Evolutionary conservation across 2,797 vertebrate genomes (phyloP).

Genomic region (Borostomias antarcticus): DNA sequence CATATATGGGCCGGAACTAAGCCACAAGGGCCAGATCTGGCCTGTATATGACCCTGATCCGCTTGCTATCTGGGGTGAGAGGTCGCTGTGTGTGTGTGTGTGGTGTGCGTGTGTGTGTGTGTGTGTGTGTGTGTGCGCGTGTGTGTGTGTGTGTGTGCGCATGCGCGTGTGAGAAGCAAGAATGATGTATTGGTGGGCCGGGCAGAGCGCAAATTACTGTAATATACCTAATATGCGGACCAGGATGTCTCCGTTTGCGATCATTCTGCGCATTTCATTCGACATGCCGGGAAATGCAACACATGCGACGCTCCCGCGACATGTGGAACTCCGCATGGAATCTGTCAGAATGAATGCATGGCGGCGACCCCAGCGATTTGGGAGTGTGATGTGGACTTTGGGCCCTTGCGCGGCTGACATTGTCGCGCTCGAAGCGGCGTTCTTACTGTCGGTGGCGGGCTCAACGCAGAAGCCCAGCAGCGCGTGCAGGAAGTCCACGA

Average conservation of each 20-base stretch:
- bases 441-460: constrained; percentile 97
- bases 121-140: not conserved
- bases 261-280: too few species aligned
- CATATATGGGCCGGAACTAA: too few species aligned
- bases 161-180: too few species aligned
- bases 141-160: not conserved
- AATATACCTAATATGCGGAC: not conserved
- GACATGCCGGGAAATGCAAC: too few species aligned
- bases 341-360: too few species aligned
- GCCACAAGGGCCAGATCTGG: too few species aligned
- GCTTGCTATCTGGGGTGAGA: too few species aligned
- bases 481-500: constrained; percentile 98
- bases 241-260: not conserved
- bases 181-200: too few species aligned
- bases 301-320: too few species aligned
- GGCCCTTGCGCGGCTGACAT: constrained; percentile 1
- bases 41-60: too few species aligned
- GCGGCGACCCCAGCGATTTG: constrained; percentile 8
- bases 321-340: too few species aligned
- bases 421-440: constrained; percentile 3
- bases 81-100: not conserved
- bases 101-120: too few species aligned
- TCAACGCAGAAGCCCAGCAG: constrained; percentile 99
- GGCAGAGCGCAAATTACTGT: not conserved
- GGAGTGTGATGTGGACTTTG: not conserved